Evolutionary conservation across 2,888 invertebrate species (phyloP).

Genomic region (Sminthurinus aureus): DNA sequence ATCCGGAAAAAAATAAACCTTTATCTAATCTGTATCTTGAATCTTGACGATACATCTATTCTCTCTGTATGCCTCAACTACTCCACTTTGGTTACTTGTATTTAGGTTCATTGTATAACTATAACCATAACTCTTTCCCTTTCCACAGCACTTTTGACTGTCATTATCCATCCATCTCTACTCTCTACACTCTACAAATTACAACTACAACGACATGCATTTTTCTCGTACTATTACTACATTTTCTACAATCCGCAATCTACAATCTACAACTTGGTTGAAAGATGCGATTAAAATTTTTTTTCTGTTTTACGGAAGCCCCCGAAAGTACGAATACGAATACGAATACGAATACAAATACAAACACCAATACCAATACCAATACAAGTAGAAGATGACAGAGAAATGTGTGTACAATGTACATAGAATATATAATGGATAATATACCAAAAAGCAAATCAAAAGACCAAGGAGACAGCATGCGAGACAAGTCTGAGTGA

Average conservation of each 20-base stretch:
- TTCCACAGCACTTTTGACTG: background rate
- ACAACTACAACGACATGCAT: background rate
- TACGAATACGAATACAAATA: background rate
- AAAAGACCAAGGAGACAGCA: too few relatives aligned
- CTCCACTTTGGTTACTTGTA: background rate
- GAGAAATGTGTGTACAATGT: background rate
- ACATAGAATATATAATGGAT: too few relatives aligned
- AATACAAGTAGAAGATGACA: background rate
- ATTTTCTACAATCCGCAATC: background rate
- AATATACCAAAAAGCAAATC: too few relatives aligned
- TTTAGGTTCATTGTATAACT: background rate
- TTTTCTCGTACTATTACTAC: background rate
- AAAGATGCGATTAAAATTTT: background rate
- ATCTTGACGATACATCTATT: too few relatives aligned
- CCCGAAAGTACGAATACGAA: background rate
- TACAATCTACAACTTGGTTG: background rate
- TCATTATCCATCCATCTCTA: background rate
- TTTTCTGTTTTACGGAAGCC: conserved; percentile 4
- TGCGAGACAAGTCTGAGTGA: too few relatives aligned
- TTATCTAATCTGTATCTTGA: too few relatives aligned
- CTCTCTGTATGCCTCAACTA: too few relatives aligned
- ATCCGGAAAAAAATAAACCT: too few relatives aligned
- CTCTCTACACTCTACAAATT: background rate
- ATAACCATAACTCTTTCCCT: background rate
- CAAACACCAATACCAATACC: background rate